Base-by-base conservation (phyloP, 2,888 invertebrate genomes). In the Drosophila affinis region DNA sequence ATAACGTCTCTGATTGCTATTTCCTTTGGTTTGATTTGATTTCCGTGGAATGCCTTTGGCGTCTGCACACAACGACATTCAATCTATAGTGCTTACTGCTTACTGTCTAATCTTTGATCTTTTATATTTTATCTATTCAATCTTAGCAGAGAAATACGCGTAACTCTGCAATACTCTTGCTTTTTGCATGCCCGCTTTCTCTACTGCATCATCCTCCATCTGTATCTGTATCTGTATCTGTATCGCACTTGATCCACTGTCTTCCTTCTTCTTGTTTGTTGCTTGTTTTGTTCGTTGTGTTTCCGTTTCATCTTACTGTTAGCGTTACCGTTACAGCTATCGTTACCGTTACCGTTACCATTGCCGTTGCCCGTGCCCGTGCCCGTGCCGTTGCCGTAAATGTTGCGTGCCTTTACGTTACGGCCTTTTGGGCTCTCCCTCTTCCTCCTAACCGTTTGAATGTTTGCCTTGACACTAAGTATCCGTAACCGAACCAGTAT, bases 401-500 rank as follows among this genome's bases (percentile, higher is more conserved):
- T 53, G 55, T 71, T 51, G 72, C 57, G 58, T 75, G 62, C 59
- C 60, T 46, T 76, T 69, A 55, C 76, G 80, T 79, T 80, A 83
- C 78, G 79, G 73, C 57, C 59, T 65, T 70, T 76, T 82, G 73
- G 47, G 61, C 32, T 49, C 53, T 46, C 18, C 54, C 12, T 4
- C 21, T 21, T 49, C 12, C 5, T 12, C 12, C 34, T 14, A 34
- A 34, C 12, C 34, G 34, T 18, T n/a, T 52, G 60, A 60, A 60
- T 56, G 70, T 56, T 58, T 58, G 39, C 47, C 57, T 64, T 72
- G 59, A 48, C 73, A 55, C 54, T 57, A 70, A 69, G 69, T 68
- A 68, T 51, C 57, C 67, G 57, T 57, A 32, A 27, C 58, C 75
- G 77, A 58, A 39, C 17, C 62, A 24, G 47, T 39, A 48, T 34